These are phyloP conservation scores for Ochropleura leucogaster DNA, from an alignment of 2,888 invertebrate species.

Conservation along the genomic window DNA sequence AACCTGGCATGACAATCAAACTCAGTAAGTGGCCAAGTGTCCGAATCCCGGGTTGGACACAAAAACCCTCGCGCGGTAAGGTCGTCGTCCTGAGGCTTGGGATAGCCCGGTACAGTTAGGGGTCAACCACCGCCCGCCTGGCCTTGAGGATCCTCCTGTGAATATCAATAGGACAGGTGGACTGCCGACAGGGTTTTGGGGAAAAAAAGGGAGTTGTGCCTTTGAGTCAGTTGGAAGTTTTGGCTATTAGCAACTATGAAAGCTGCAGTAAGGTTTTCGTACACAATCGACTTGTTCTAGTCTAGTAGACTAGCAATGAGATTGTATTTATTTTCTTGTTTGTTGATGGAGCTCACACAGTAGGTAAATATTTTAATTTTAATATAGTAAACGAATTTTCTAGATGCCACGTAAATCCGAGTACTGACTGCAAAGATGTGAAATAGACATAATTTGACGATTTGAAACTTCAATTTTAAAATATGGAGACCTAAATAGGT, in stretches of 20 bases:
- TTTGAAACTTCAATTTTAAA: not conserved
- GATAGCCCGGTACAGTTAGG: constrained; percentile 69
- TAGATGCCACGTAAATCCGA: not conserved
- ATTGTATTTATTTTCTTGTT: not conserved
- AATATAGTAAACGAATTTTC: not conserved
- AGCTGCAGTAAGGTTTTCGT: not conserved
- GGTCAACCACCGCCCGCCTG: constrained; percentile 64
- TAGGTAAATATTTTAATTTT: not conserved
- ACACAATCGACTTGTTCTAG: not conserved
- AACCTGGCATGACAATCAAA: constrained; percentile 14
- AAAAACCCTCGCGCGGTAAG: constrained; percentile 48
- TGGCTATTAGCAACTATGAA: not conserved
- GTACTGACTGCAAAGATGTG: too few species aligned
- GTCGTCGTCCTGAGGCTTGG: constrained; percentile 64
- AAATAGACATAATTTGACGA: not conserved
- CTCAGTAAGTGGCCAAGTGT: constrained; percentile 11
- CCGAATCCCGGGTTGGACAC: constrained; percentile 55
- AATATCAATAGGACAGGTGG: constrained; percentile 69
- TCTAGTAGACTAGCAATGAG: not conserved
- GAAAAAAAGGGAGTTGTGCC: constrained; percentile 1
- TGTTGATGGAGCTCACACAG: not conserved
- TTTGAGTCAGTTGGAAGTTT: not conserved
- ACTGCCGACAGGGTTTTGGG: constrained; percentile 20
- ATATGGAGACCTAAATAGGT: not conserved
- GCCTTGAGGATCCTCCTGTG: constrained; percentile 67